Percentiles rank a stretch among this genome's conserved stretches.
phyloP scores from a whole-genome alignment of 2,888 invertebrate genomes.

The Ormyrus labotus region DNA sequence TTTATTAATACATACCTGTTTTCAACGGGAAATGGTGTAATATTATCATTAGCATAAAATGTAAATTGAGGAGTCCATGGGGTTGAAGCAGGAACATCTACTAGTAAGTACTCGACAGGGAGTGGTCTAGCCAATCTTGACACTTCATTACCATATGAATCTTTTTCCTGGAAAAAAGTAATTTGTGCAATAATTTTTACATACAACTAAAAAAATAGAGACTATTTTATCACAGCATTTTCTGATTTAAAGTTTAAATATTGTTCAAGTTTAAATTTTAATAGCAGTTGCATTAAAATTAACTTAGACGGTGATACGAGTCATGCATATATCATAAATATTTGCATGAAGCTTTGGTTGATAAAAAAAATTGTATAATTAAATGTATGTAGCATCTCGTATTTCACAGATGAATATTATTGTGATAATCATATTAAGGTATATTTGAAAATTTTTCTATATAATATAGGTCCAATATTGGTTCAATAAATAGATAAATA shows the following conservation, averaged over 20 bases:
- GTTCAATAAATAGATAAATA: too few relatives aligned
- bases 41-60: slow-evolving; percentile 80
- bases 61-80: slow-evolving; percentile 88
- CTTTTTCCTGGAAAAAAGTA: slow-evolving; percentile 87
- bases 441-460: too few relatives aligned
- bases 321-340: too few relatives aligned
- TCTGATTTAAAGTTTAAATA: neutral
- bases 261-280: neutral
- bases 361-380: too few relatives aligned
- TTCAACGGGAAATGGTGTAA: slow-evolving; percentile 86
- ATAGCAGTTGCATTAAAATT: too few relatives aligned
- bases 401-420: too few relatives aligned
- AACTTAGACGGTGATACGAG: too few relatives aligned
- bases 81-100: slow-evolving; percentile 97
- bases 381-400: too few relatives aligned
- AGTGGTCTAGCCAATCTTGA: slow-evolving; percentile 93
- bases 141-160: slow-evolving; percentile 98
- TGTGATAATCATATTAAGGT: too few relatives aligned
- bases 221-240: neutral
- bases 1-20: slow-evolving; percentile 78
- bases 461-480: too few relatives aligned
- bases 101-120: slow-evolving; percentile 97
- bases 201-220: neutral
- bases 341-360: too few relatives aligned
- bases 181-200: too few relatives aligned